Conservation (phyloP, 2,888 invertebrate species). For the Athetis lepigone region DNA sequence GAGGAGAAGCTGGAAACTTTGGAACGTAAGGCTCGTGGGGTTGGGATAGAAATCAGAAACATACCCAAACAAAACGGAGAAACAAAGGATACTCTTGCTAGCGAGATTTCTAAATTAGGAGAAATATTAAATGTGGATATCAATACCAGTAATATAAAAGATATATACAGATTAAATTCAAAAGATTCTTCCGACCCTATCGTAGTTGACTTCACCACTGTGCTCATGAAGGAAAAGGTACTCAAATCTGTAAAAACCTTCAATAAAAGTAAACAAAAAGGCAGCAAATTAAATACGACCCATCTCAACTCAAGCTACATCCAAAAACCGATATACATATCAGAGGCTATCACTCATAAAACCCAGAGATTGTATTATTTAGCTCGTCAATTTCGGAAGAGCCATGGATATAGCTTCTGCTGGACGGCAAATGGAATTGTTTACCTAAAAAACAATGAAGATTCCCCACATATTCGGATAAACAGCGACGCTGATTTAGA, state of each 20-base stretch:
- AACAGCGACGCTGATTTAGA: constrained; percentile 8
- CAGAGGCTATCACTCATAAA: constrained; percentile 1
- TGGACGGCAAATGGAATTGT: constrained; percentile 9
- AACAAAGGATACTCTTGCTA: constrained; percentile 2
- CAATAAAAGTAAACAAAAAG: constrained; percentile 2
- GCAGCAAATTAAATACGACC: constrained; percentile 2
- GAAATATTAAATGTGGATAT: constrained; percentile 1
- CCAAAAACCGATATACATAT: neutral
- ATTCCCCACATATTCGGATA: constrained; percentile 2
- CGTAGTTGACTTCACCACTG: constrained; percentile 3
- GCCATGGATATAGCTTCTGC: constrained; percentile 5
- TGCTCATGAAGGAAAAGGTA: constrained; percentile 4
- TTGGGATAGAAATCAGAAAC: constrained; percentile 10
- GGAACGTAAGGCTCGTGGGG: constrained; percentile 7
- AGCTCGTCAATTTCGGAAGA: constrained; percentile 1
- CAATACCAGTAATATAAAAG: neutral
- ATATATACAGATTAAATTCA: neutral
- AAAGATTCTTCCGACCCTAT: constrained; percentile 2
- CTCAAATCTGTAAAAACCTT: constrained; percentile 7
- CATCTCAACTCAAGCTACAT: neutral
- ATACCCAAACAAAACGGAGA: constrained; percentile 14
- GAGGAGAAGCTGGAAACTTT: constrained; percentile 6
- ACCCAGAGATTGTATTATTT: constrained; percentile 1
- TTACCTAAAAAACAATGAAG: constrained; percentile 7
- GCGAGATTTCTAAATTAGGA: constrained; percentile 5